Evolutionary conservation across 2,113 vertebrate species (phyloP).

Genomic region (Scartelaos histophorus): DNA sequence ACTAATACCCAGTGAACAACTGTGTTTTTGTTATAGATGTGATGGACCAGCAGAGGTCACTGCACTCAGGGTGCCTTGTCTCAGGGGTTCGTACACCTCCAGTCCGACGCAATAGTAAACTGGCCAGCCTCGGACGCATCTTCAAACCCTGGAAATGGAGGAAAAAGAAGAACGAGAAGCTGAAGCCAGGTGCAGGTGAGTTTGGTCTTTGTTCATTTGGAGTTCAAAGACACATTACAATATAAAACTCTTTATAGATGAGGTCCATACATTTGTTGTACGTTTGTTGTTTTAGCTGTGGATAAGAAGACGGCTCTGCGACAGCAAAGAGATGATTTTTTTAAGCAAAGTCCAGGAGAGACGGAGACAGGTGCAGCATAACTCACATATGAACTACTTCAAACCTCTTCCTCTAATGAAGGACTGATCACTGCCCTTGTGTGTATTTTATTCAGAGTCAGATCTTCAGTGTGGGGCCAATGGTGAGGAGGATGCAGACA

Average conservation of each 20-base stretch:
- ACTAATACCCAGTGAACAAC: not conserved
- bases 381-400: conserved; percentile 11
- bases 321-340: conserved; percentile 84
- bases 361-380: conserved; percentile 80
- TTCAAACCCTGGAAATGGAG: conserved; percentile 99
- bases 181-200: conserved; percentile 87
- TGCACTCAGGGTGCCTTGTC: conserved; percentile 86
- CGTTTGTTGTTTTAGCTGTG: conserved; percentile 70
- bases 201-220: not conserved
- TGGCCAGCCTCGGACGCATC: conserved; percentile 93
- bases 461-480: conserved; percentile 68
- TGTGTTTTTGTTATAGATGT: conserved; percentile 75
- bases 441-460: conserved; percentile 53
- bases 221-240: not conserved
- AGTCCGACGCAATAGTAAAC: conserved; percentile 90
- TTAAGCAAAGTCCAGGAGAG: conserved; percentile 84
- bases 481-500: conserved; percentile 65
- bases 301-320: conserved; percentile 87
- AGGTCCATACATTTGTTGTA: conserved; percentile 24
- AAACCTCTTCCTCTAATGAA: conserved; percentile 13
- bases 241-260: not conserved
- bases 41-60: conserved; percentile 88
- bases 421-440: conserved; percentile 3
- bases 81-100: conserved; percentile 92
- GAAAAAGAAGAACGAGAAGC: conserved; percentile 97